Conservation (phyloP, 2,113 vertebrate genomes). For the Melanocharis versteri region DNA sequence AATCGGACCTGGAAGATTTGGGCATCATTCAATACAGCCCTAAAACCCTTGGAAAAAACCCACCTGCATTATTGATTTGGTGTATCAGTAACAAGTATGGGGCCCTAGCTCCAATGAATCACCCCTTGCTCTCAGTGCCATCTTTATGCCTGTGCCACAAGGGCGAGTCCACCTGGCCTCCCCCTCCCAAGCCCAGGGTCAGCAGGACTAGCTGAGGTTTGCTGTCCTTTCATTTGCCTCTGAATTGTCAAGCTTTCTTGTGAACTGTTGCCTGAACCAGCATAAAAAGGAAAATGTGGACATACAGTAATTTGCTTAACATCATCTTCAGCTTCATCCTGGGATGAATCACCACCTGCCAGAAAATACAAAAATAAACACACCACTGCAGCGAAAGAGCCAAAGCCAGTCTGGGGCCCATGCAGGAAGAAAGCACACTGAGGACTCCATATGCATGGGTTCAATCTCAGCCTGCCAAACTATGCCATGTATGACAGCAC, state of each 20-base stretch:
- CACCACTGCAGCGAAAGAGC: neutral
- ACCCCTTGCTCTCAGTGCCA: neutral
- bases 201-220: neutral
- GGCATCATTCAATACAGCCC: neutral
- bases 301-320: constrained; percentile 94
- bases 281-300: neutral
- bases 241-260: neutral
- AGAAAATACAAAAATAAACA: neutral
- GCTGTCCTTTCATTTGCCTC: neutral
- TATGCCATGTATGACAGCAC: neutral
- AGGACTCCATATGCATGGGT: neutral
- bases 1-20: constrained; percentile 84
- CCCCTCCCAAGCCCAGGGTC: neutral
- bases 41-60: neutral
- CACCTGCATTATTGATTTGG: neutral
- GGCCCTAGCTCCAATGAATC: neutral
- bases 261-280: neutral
- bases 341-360: constrained; percentile 93
- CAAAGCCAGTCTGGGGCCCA: neutral
- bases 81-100: neutral
- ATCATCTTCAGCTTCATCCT: constrained; percentile 95
- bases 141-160: neutral
- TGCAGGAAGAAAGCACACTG: neutral
- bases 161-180: neutral
- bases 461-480: neutral